These are phyloP conservation scores for Taurulus bubalis DNA, from an alignment of 2,113 vertebrate genomes.

Conservation along the genomic window DNA sequence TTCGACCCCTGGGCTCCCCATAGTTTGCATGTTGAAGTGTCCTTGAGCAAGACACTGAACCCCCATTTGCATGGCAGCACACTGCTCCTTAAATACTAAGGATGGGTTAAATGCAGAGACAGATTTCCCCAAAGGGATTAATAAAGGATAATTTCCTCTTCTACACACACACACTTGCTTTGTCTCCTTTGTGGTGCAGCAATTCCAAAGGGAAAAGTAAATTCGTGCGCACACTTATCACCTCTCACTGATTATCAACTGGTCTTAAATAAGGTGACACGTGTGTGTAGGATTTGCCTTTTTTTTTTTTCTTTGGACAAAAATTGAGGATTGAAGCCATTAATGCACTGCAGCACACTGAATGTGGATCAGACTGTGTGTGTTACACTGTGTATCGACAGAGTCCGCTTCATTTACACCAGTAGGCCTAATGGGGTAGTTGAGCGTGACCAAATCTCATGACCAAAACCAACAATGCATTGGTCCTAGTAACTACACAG, in stretches of 20 bases:
- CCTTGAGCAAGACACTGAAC: no score
- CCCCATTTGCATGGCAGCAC: no score
- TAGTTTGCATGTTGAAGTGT: no score
- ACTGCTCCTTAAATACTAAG: no score
- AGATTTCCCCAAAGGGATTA: no score
- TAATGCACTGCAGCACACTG: background rate
- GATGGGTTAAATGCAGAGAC: no score
- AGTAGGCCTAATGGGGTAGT: background rate
- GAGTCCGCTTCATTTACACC: background rate
- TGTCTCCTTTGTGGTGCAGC: background rate
- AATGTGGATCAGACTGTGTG: background rate
- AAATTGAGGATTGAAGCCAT: background rate
- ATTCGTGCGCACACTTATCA: background rate
- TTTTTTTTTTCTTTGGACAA: background rate
- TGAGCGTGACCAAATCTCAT: background rate
- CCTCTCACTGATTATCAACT: background rate
- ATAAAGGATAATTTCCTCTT: no score
- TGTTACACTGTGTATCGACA: background rate
- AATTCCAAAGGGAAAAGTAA: background rate
- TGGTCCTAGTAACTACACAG: background rate
- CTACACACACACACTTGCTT: no score
- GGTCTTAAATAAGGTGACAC: background rate
- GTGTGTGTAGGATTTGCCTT: background rate
- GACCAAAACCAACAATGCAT: background rate
- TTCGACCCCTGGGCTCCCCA: no score